Base-by-base conservation (phyloP, 2,113 vertebrate genomes). In the Tylochromis polylepis region DNA sequence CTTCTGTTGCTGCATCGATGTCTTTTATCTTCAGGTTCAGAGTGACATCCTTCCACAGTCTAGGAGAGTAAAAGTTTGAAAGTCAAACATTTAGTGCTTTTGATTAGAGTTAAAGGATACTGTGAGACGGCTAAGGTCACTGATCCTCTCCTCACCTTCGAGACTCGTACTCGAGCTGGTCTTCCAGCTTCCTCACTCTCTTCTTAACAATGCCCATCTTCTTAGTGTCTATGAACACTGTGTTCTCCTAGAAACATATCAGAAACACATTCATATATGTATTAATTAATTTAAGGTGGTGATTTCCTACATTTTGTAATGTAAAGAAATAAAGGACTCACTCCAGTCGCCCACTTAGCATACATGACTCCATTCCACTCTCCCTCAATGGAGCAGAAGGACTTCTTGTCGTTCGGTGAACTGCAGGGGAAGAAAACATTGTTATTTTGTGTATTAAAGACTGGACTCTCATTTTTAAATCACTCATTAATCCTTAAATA, bases 321-420 rank as follows among this genome's bases (percentile, higher is more conserved):
- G 49, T 6, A 15, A 22, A 9, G 2, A 49, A 57, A 16, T 2
- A 34, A 83, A 57, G 2, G 46, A 95, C 95, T 97, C 96, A 99
- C 99, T 97, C 98, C 99, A 60, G 97, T 97, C 60, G 96, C 94
- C 94, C 96, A 97, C 94, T 99, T 99, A 91, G 98, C 96, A 36
- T 97, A 99, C 99, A 99, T 99, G 90, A 99, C 96, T 87, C 98
- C 98, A 34, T 99, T 99, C 99, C 98, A 99, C 91, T 99, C 99
- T 77, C 99, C 99, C 96, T 99, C 99, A 85, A 99, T 94, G 43
- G 98, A 98, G 94, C 96, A 98, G 94, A 98, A 98, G 72, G 98
- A 97, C 95, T 99, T 99, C 97, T 99, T 99, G 93, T 99, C 99
- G 90, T 97, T 99, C 2, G 98, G 99, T 91, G 98, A 89, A 92